phyloP scores from a whole-genome alignment of 2,888 invertebrate species.

The Euspilapteryx auroguttella region DNA sequence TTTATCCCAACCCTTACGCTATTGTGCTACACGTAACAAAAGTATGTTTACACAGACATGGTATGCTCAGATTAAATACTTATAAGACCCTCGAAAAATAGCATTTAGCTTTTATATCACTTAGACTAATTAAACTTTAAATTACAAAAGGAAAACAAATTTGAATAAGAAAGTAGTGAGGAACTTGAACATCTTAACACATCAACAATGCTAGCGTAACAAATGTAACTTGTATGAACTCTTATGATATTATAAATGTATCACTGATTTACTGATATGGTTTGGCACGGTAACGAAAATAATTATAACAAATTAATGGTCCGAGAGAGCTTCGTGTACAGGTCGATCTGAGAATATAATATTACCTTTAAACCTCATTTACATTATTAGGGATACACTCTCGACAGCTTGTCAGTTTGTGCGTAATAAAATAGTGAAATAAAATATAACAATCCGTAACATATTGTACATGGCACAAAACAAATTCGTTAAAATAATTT shows the following conservation, averaged over 20 bases:
- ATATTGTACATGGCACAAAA: no score
- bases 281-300: constrained; percentile 23
- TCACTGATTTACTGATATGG: constrained; percentile 48
- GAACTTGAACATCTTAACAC: constrained; percentile 3
- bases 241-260: constrained; percentile 14
- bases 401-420: no score
- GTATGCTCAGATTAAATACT: constrained; percentile 17
- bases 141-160: constrained; percentile 2
- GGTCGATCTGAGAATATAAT: no score
- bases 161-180: constrained; percentile 1
- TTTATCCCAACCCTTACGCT: constrained; percentile 38
- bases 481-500: no score
- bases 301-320: constrained; percentile 1
- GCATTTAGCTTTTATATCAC: constrained; percentile 39
- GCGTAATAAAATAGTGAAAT: no score
- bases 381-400: no score
- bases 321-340: constrained; percentile 3
- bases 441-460: no score
- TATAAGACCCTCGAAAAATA: constrained; percentile 51
- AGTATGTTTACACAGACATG: constrained; percentile 29
- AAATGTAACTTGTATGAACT: background rate
- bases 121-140: constrained; percentile 18
- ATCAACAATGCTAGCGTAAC: background rate
- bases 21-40: constrained; percentile 49
- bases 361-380: no score